phyloP scores from a whole-genome alignment of 2,888 invertebrate species.

The Megalurothrips usitatus region DNA sequence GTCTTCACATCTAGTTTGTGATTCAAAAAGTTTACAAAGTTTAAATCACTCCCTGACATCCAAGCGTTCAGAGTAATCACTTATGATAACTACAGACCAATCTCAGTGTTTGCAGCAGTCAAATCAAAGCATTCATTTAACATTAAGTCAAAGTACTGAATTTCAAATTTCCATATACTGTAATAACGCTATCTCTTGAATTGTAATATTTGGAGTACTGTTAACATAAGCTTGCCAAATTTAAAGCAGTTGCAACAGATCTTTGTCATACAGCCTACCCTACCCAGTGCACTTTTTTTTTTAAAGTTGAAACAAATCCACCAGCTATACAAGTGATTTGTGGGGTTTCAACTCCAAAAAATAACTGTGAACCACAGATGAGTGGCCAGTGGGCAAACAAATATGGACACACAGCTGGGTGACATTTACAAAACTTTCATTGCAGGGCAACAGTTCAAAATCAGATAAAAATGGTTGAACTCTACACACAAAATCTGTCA shows the following conservation, averaged over 20 bases:
- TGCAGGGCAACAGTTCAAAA: not conserved
- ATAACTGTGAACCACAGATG: not conserved
- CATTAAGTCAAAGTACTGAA: not conserved
- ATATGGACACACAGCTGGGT: not conserved
- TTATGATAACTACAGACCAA: not conserved
- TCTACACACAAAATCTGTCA: not conserved
- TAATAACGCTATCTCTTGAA: not conserved
- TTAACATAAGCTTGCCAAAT: slow-evolving; percentile 30
- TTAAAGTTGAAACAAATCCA: not conserved
- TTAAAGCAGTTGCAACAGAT: not conserved
- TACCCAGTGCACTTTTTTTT: not conserved
- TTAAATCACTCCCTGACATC: not conserved
- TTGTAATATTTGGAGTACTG: not conserved
- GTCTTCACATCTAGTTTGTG: no score
- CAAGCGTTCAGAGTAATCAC: not conserved
- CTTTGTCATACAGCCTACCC: not conserved
- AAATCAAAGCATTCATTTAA: not conserved
- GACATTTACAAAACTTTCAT: not conserved
- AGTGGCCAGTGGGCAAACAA: not conserved
- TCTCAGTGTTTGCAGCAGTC: not conserved
- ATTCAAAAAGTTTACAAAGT: not conserved
- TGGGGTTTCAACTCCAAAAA: not conserved
- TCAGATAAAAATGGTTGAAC: not conserved
- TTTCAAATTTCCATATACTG: not conserved
- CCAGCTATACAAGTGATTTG: not conserved